Percentiles rank a stretch among this genome's conserved stretches.
phyloP scores from a whole-genome alignment of 2,797 vertebrate species.

The Spatula versicolor region DNA sequence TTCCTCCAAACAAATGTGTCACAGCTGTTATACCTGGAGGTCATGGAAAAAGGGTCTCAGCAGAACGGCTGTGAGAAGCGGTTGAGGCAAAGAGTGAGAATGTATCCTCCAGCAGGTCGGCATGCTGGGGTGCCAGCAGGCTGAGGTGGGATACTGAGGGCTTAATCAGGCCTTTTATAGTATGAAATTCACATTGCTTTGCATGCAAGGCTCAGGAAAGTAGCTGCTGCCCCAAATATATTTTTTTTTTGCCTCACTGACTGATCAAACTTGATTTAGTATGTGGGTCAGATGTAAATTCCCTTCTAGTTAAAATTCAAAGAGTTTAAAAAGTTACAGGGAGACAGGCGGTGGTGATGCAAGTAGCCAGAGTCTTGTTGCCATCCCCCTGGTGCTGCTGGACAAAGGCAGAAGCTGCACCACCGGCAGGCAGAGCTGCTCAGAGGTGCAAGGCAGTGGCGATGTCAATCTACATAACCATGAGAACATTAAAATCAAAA shows the following conservation, averaged over 20 bases:
- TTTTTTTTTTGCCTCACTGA: background rate
- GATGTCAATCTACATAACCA: background rate
- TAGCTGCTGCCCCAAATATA: background rate
- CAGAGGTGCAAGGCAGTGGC: background rate
- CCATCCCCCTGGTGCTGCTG: accelerated
- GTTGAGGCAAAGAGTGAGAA: background rate
- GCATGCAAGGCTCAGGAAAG: background rate
- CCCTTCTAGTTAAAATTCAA: background rate
- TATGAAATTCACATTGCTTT: background rate
- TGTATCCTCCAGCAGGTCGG: background rate
- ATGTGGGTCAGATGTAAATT: background rate
- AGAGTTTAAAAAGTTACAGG: background rate
- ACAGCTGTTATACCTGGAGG: conserved; percentile 24
- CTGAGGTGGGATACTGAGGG: background rate
- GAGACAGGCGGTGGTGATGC: background rate
- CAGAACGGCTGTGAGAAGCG: background rate
- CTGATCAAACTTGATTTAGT: background rate
- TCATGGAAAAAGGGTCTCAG: conserved; percentile 42
- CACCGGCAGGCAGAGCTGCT: background rate
- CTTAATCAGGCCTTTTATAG: background rate
- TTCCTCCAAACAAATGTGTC: background rate
- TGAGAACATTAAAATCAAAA: background rate
- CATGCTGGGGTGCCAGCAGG: background rate
- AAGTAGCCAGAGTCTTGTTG: background rate
- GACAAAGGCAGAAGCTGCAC: background rate